Evolutionary conservation across 2,113 vertebrate species (phyloP).

Genomic region (Sardina pilchardus): DNA sequence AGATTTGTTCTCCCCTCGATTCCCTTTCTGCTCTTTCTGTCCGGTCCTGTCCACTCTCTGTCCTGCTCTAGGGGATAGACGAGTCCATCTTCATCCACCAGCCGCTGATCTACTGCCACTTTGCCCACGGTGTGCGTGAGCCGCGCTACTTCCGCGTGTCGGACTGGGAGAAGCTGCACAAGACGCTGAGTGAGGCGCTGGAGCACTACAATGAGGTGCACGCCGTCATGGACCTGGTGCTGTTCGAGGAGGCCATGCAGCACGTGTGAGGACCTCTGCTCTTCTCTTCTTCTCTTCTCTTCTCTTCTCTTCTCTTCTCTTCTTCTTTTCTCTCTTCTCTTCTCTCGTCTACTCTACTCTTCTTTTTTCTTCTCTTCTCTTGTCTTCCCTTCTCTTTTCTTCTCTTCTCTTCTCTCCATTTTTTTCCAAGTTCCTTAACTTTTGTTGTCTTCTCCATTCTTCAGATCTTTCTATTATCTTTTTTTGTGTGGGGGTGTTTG

Average conservation of each 20-base stretch:
- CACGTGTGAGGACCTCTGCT: conserved; percentile 56
- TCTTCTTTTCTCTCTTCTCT: background rate
- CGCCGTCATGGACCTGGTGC: conserved; percentile 72
- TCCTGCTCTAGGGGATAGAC: conserved; percentile 72
- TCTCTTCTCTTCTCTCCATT: too few relatives aligned
- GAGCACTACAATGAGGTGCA: conserved; percentile 79
- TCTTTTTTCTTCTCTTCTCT: background rate
- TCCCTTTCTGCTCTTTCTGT: too few relatives aligned
- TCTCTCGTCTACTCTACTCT: background rate
- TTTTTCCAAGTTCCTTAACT: too few relatives aligned
- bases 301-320: background rate
- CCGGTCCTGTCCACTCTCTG: too few relatives aligned
- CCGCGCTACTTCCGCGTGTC: conserved; percentile 78
- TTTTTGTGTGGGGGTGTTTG: background rate
- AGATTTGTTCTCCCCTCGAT: too few relatives aligned
- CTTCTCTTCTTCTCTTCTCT: background rate
- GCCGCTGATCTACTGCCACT: conserved; percentile 87
- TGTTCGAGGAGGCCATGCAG: conserved; percentile 74
- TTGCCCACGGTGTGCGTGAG: conserved; percentile 82
- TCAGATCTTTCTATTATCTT: background rate
- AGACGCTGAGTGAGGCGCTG: conserved; percentile 80
- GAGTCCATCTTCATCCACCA: conserved; percentile 87
- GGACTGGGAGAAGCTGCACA: conserved; percentile 86
- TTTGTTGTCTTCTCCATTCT: background rate
- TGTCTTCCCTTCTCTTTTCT: too few relatives aligned